Percentiles rank a stretch among this genome's conserved stretches.
Evolutionary conservation across 64 coral and sea anemone genomes (phyloP).

Genomic region (Montipora capricornis): DNA sequence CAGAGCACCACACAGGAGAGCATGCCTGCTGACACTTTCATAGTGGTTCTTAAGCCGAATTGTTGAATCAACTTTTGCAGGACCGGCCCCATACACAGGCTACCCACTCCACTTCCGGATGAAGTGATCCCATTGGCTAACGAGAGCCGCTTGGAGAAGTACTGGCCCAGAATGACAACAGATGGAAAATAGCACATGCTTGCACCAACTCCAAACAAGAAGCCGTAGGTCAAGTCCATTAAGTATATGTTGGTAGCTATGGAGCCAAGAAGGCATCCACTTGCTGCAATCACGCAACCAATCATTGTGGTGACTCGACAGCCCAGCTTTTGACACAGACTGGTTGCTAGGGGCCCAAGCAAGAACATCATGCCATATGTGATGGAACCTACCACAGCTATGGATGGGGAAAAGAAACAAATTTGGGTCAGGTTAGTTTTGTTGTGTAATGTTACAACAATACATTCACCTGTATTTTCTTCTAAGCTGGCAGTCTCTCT

Average conservation of each 20-base stretch:
- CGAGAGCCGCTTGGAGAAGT: slow-evolving; percentile 90
- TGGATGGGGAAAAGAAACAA: slow-evolving; percentile 1
- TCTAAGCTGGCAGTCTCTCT: no score
- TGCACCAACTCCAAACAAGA: slow-evolving; percentile 92
- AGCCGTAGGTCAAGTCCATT: slow-evolving; percentile 95
- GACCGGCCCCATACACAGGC: slow-evolving; percentile 94
- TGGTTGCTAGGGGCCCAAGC: slow-evolving; percentile 88
- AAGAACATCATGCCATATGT: slow-evolving; percentile 99
- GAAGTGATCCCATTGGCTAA: slow-evolving; percentile 98
- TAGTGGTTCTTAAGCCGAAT: slow-evolving; percentile 91
- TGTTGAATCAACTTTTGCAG: slow-evolving; percentile 77
- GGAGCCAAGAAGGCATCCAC: slow-evolving; percentile 82
- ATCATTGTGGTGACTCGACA: slow-evolving; percentile 91
- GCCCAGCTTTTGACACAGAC: slow-evolving; percentile 84
- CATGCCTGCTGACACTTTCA: slow-evolving; percentile 96
- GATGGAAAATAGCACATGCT: slow-evolving; percentile 99
- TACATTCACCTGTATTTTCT: no score
- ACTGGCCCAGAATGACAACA: slow-evolving; percentile 88
- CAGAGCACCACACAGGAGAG: slow-evolving; percentile 66
- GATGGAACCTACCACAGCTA: slow-evolving; percentile 96
- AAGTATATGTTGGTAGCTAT: slow-evolving; percentile 78
- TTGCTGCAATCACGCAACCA: slow-evolving; percentile 78
- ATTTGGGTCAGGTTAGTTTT: not conserved
- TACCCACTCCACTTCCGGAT: slow-evolving; percentile 93
- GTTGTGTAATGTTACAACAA: no score